Evolutionary conservation across 2,113 vertebrate species (phyloP).

Genomic region (Ceyx cyanopectus): DNA sequence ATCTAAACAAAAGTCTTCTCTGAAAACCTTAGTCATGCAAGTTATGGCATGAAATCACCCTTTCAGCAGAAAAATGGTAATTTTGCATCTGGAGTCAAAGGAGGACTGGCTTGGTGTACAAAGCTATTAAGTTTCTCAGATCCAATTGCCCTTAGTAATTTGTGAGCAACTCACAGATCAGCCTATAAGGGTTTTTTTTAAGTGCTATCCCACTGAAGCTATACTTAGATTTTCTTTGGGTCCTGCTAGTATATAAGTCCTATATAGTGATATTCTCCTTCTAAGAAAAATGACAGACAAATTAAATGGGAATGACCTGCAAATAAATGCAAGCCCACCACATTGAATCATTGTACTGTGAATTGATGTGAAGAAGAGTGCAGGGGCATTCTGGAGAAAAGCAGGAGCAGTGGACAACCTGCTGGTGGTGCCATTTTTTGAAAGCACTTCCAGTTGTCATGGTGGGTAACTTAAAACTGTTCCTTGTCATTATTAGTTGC

Average conservation of each 20-base stretch:
- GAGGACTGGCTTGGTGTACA: constrained; percentile 52
- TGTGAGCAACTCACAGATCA: not conserved
- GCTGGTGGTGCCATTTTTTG: too few relatives aligned
- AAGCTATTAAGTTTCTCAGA: constrained; percentile 59
- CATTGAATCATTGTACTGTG: not conserved
- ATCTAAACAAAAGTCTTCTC: constrained; percentile 74
- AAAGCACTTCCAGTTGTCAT: too few relatives aligned
- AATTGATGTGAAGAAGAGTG: not conserved
- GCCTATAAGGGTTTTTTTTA: not conserved
- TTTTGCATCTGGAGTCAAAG: constrained; percentile 67
- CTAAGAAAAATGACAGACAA: not conserved
- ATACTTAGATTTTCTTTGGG: not conserved
- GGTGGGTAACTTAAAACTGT: too few relatives aligned
- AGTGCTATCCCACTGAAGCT: not conserved
- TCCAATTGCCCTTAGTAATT: constrained; percentile 47
- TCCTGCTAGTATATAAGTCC: not conserved
- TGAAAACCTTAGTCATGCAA: constrained; percentile 73
- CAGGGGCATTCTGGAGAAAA: too few relatives aligned
- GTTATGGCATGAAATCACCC: constrained; percentile 71
- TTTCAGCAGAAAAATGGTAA: constrained; percentile 71
- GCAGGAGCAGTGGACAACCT: too few relatives aligned
- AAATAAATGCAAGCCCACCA: not conserved
- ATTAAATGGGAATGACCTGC: not conserved
- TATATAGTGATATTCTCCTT: not conserved
- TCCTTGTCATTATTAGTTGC: too few relatives aligned